Evolutionary conservation across 2,888 invertebrate genomes (phyloP), one percentile per base, ranked within the genome.

Genomic region (Hydriomena furcata): DNA sequence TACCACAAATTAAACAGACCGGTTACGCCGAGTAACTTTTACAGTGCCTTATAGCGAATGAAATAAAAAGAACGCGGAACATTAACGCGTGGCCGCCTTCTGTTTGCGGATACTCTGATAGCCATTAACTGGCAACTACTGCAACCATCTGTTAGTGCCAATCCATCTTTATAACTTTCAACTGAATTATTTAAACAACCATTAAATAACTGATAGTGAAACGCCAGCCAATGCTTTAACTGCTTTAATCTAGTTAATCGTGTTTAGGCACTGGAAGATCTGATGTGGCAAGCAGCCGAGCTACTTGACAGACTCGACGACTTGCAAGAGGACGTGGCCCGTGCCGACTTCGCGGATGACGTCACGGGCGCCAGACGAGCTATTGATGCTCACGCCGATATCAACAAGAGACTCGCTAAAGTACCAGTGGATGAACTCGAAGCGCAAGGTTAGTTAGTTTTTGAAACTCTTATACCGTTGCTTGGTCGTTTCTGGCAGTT

Each of bases 281-380:
- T 99, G 82, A 95, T 96, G 68, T 98, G 98, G 97, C 97, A 98
- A 90, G 97, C 98, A 1, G 95, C 96, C 37, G 99, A 99, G 81
- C 92, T 98, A 58, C 92, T 98, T 55, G 97, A 98, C 79, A 93
- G 97, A 58, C 92, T 99, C 53, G 98, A 99, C 72, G 97, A 98
- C 74, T 91, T 98, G 28, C 96, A 98, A 76, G 97, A 98, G 77
- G 98, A 98, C 80, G 92, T 99, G 43, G 96, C 96, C 43, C 94
- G 97, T 60, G 97, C 96, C 61, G 98, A 98, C 73, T 97, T 98
- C 74, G 98, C 99, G 0, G 97, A 98, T 73, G 98, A 99, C 85
- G 97, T 98, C 12, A 94, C 94, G 46, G 95, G 97, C 38, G 98
- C 99, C 10, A 95, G 98, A 70, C 94, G 96, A 65, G 95, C 96